Conservation (phyloP, 2,797 vertebrate species). For the Cephalopachus bancanus region DNA sequence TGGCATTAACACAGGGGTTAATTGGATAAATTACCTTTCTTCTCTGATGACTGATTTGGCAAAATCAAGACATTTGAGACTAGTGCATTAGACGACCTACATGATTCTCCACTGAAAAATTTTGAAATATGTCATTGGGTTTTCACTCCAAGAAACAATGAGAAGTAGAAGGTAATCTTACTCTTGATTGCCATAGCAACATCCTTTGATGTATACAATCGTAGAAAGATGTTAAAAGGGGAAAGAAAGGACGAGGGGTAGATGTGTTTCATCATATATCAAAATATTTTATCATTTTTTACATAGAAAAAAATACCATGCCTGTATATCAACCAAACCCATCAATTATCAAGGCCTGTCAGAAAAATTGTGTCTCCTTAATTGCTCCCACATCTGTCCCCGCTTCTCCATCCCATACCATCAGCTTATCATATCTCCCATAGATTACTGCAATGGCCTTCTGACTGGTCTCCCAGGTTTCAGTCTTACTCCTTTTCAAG, state of each 20-base stretch:
- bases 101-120: conserved; percentile 11
- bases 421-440: not conserved
- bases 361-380: conserved; percentile 3
- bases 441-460: not conserved
- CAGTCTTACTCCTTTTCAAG: conserved; percentile 2
- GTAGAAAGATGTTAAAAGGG: conserved; percentile 22
- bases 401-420: not conserved
- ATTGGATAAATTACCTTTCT: conserved; percentile 25
- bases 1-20: conserved; percentile 39
- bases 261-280: conserved; percentile 24
- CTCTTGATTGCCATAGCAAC: not conserved
- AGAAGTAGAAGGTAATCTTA: conserved; percentile 16
- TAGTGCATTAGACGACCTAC: not conserved
- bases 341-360: not conserved
- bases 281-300: not conserved
- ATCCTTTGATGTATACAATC: not conserved
- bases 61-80: conserved; percentile 58
- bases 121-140: conserved; percentile 19
- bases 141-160: conserved; percentile 57
- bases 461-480: not conserved
- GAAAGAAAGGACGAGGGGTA: conserved; percentile 17
- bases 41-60: conserved; percentile 40
- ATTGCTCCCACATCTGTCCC: not conserved
- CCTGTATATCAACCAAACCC: conserved; percentile 35
- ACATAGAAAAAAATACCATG: not conserved